Evolutionary conservation across 2,888 invertebrate species (phyloP), one percentile per base, ranked within the genome.

Genomic region (Brachycybe producta): DNA sequence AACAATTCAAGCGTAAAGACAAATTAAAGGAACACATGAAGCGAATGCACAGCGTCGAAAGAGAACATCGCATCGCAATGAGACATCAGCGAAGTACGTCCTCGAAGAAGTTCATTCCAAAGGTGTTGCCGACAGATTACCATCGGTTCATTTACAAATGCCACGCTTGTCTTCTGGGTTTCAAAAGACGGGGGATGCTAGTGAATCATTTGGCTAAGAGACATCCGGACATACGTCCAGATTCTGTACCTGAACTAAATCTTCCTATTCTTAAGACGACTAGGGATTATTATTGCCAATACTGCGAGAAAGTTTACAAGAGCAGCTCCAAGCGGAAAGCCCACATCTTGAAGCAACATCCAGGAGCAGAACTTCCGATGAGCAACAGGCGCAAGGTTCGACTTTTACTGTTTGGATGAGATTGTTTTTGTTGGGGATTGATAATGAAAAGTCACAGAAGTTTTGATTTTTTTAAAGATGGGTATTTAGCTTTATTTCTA

Each of bases 291-390:
- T 84, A 80, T 62, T 90, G 90, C 67, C 81, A 79, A 60, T 82
- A 83, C 59, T 90, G 88, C 65, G 80, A 83, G 53, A 84, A 83
- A 69, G 73, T 80, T 38, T 88, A 88, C 67, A 83, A 84, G 65
- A 82, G 84, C 54, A 84, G 83, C 61, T 81, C 83, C 47, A 88
- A 88, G 64, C 73, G 87, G 23, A 84, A 87, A 66, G 75, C 76
- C 1, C 88, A 88, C 64, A 83, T 86, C 55, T 65, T 80, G 56
- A 81, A 80, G 62, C 82, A 83, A 64, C 88, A 88, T 70, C 87
- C 88, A 1, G 87, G 86, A 50, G 73, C 77, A 39, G 75, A 76
- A 53, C 66, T 80, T 38, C 80, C 80, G 1, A 63, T 67, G 57
- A 67, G 67, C 55, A 56, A 57, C 48, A 55, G 64, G 40, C 57